phyloP scores from a whole-genome alignment of 2,113 vertebrate genomes.

The Ellobius talpinus region DNA sequence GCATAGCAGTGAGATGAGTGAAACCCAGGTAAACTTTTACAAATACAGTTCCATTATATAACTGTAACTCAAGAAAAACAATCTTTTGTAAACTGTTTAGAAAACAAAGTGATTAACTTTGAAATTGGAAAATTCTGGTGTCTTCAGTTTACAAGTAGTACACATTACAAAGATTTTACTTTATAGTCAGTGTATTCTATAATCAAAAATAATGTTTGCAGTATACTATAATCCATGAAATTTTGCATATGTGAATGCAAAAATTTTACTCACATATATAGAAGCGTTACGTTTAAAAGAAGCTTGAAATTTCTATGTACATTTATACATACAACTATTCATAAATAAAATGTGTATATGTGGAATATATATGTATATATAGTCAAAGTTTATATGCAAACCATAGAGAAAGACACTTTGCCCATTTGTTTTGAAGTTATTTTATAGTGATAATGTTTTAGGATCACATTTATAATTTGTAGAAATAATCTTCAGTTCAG shows the following conservation, averaged over 20 bases:
- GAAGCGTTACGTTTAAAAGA: not conserved
- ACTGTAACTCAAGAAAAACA: not conserved
- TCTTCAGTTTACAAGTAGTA: conserved; percentile 11
- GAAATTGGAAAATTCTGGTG: not conserved
- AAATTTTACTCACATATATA: not conserved
- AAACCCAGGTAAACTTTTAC: not conserved
- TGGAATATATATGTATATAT: not conserved
- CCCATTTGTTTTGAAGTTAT: conserved; percentile 12
- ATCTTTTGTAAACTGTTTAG: not conserved
- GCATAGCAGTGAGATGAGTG: not conserved
- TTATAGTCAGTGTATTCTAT: not conserved
- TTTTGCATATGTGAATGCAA: not conserved
- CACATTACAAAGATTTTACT: not conserved
- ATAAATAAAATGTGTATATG: not conserved
- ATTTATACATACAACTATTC: not conserved
- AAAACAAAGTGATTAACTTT: not conserved
- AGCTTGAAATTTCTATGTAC: not conserved
- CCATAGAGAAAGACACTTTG: not conserved
- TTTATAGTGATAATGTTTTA: conserved; percentile 7
- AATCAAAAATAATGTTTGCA: not conserved
- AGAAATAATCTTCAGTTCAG: not conserved
- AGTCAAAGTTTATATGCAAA: not conserved
- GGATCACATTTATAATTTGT: conserved; percentile 14
- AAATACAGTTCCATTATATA: not conserved
- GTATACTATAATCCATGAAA: not conserved